Conservation (phyloP, 2,797 vertebrate species). For the Sus cebifrons region DNA sequence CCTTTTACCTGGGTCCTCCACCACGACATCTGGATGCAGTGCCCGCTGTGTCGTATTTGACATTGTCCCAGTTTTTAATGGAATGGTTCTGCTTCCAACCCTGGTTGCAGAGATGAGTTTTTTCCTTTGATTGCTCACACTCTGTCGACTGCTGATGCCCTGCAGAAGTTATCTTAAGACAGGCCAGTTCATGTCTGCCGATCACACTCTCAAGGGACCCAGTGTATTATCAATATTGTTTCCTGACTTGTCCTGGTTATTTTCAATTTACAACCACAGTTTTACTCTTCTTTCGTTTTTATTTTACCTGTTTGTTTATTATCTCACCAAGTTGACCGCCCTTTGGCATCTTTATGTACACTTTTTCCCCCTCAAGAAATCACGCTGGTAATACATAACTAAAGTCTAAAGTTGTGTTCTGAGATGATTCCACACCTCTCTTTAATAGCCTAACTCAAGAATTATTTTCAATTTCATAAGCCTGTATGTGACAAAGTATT, state of each 20-base stretch:
- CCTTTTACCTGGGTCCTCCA: too few relatives aligned
- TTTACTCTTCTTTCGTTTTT: background rate
- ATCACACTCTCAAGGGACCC: too few relatives aligned
- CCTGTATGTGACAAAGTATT: background rate
- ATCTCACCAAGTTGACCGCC: background rate
- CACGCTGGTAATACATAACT: too few relatives aligned
- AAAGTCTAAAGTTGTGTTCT: background rate
- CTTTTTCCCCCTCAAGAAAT: background rate
- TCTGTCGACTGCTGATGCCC: too few relatives aligned
- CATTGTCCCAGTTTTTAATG: too few relatives aligned
- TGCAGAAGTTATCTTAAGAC: too few relatives aligned
- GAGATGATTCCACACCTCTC: background rate
- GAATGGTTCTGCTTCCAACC: too few relatives aligned
- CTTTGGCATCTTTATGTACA: background rate
- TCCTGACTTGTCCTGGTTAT: background rate
- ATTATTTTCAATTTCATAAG: background rate
- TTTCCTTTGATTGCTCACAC: too few relatives aligned
- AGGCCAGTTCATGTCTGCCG: too few relatives aligned
- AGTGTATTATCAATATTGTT: background rate
- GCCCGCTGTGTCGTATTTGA: too few relatives aligned
- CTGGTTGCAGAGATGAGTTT: too few relatives aligned
- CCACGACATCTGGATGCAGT: too few relatives aligned
- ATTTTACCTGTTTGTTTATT: background rate
- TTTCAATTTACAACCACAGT: background rate
- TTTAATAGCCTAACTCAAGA: background rate